Evolutionary conservation across 1,140 invertebrate species (phyloP), one percentile per base, ranked within the genome.

Genomic region (Propsilocerus akamusi): DNA sequence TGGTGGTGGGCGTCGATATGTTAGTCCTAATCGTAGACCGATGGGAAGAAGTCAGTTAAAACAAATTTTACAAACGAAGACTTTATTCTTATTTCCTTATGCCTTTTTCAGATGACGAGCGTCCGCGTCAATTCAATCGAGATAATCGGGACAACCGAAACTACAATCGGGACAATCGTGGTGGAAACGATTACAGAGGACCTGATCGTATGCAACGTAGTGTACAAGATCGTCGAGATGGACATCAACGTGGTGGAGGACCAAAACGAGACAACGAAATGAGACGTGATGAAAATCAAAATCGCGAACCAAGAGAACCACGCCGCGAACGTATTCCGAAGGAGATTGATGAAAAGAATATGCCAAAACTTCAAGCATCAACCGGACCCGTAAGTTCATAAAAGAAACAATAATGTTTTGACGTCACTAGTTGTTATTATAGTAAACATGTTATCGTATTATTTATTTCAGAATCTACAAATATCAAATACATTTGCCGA

Each of bases 401-500:
- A 24, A 46, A 46, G 14, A 6, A 6, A 7, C n/a, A n/a, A n/a
- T n/a, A n/a, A n/a, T n/a, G 5, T 46, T 46, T 6, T 7, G 5
- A 7, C 6, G 8, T 46, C 6, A 7, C 37, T 7, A 46, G 14
- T 46, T n/a, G n/a, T 8, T 22, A 47, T 22, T 26, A 11, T n/a
- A 24, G 25, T 47, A 5, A 52, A 47, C 26, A 37, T 51, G 47
- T 26, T 47, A 25, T 48, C 6, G 50, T 32, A 14, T 50, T 48
- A 34, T 41, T 32, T 17, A 25, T 47, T 46, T 26, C 23, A 62
- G 60, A 53, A 56, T 54, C 48, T 58, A 48, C 55, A 59, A 51
- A 55, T 58, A 50, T 56, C 58, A 55, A 62, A 62, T 50, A 59
- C 58, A 59, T 62, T 60, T 60, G 58, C 58, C 51, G 60, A 60